Percentiles rank a stretch among this genome's conserved stretches.
Evolutionary conservation across 2,888 invertebrate genomes (phyloP).

Genomic region (Leistus spinibarbis): DNA sequence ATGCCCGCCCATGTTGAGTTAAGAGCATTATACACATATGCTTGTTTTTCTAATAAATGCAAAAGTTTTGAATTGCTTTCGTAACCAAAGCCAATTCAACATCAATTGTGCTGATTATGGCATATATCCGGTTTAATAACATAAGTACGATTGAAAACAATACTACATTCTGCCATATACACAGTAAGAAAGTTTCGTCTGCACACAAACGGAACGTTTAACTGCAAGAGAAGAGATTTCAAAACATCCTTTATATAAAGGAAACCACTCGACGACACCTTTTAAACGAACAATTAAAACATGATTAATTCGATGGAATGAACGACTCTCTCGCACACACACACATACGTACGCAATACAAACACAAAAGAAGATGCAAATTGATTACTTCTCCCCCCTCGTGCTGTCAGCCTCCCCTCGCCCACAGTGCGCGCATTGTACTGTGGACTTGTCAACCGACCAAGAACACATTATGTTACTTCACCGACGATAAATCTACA

Average conservation of each 20-base stretch:
- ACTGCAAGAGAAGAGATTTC: not conserved
- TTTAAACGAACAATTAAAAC: slow-evolving; percentile 27
- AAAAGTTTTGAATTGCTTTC: too few relatives aligned
- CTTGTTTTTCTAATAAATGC: too few relatives aligned
- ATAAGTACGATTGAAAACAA: not conserved
- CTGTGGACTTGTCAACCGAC: not conserved
- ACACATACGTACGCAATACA: too few relatives aligned
- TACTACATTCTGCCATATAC: not conserved
- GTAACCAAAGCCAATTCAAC: not conserved
- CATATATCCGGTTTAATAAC: not conserved
- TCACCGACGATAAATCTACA: not conserved
- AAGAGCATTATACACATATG: too few relatives aligned
- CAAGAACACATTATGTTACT: not conserved
- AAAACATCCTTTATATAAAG: slow-evolving; percentile 19
- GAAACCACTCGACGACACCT: slow-evolving; percentile 25
- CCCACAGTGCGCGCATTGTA: not conserved
- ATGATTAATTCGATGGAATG: slow-evolving; percentile 32
- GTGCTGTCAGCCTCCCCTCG: not conserved
- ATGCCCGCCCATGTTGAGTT: too few relatives aligned
- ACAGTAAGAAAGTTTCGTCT: not conserved
- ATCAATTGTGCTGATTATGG: not conserved
- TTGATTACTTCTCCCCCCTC: not conserved
- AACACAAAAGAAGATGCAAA: not conserved
- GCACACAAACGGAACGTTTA: not conserved
- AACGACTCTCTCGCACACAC: not conserved